Base-by-base conservation (phyloP, 2,888 invertebrate genomes). In the Andricus curvator region DNA sequence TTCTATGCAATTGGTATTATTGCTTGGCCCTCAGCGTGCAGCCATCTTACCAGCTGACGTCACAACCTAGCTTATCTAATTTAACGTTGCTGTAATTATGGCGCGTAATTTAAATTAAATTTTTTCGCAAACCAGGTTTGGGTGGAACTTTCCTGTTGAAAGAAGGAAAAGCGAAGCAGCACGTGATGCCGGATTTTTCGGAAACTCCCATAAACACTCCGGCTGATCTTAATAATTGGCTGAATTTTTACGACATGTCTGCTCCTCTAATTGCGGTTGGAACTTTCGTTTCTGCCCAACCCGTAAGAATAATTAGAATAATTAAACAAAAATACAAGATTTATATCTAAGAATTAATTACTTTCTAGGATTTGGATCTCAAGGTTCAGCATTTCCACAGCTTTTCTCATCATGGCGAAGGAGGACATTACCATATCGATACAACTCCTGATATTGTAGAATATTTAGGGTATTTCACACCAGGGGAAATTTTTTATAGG, bases 391-490 rank as follows among this genome's bases (percentile, higher is more conserved):
- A 99, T 94, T 99, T 99, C 93, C 99, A 99, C 93, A 98, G 98
- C 91, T 97, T 97, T 93, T 96, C 97, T 86, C 93, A 95, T 89
- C 96, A 96, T 91, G 96, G 96, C 81, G 96, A 96, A 94, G 98
- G 97, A 85, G 99, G 99, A 0, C 99, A 99, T 94, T 99, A 99
- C 94, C 99, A 99, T 93, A 96, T 96, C 92, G 99, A 99, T 93
- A 97, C 96, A 13, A 97, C 98, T 48, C 99, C 99, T 0, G 96
- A 96, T 13, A 94, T 92, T n/a, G 98, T 95, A 15, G 96, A 97
- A 91, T 99, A 99, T 93, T 95, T 97, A 89, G 99, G 97, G 0
- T 99, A 98, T 94, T 97, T 99, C 92, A 96, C 95, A 89, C 93
- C 97, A 65, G 98, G 96, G 4, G 95, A 94, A 90, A 94, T 93